Evolutionary conservation across 2,113 vertebrate species (phyloP).

Genomic region (Saimiri boliviensis): DNA sequence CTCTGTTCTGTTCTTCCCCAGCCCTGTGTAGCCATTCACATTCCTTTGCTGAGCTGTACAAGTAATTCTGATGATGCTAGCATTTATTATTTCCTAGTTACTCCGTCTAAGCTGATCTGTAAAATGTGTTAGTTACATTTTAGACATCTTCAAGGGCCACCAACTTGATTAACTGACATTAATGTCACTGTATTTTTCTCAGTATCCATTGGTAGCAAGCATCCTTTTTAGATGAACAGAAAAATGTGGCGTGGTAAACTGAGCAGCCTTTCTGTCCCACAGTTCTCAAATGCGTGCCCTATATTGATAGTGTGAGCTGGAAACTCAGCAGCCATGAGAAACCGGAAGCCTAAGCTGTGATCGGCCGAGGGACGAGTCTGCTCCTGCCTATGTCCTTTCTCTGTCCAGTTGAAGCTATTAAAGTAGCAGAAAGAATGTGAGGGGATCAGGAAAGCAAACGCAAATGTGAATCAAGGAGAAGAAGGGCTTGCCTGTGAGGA

Average conservation of each 20-base stretch:
- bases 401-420: not conserved
- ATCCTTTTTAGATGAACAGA: not conserved
- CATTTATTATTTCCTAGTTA: not conserved
- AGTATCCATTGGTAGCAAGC: not conserved
- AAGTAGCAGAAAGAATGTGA: not conserved
- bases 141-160: constrained; percentile 5
- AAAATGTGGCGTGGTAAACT: not conserved
- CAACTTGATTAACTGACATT: not conserved
- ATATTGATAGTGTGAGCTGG: constrained; percentile 7
- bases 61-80: not conserved
- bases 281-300: not conserved
- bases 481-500: not conserved
- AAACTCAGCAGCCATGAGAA: not conserved
- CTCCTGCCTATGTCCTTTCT: rapidly evolving
- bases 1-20: not conserved
- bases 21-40: rapidly evolving
- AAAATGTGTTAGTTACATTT: not conserved
- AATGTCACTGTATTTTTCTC: not conserved
- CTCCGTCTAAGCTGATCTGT: not conserved
- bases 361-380: not conserved
- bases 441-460: not conserved
- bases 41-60: not conserved
- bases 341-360: not conserved
- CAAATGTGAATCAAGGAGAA: not conserved
- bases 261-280: constrained; percentile 31